Conservation (phyloP, 1,140 invertebrate genomes). For the Cepaea nemoralis region DNA sequence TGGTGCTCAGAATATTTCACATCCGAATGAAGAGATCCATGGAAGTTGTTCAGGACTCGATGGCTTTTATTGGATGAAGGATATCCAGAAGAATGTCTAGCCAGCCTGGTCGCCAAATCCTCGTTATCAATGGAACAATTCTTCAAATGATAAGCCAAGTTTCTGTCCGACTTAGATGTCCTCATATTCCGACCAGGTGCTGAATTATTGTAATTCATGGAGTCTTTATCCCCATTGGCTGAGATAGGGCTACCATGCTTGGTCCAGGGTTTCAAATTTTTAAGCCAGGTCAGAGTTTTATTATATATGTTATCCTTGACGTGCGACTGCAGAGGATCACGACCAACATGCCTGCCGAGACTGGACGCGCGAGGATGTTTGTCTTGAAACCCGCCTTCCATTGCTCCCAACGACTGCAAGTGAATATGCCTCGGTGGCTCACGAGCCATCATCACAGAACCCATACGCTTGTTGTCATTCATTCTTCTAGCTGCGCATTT, state of each 20-base stretch:
- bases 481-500: too few species aligned
- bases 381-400: neutral
- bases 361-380: neutral
- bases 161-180: conserved; percentile 34
- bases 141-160: conserved; percentile 21
- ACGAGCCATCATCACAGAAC: neutral
- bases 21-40: neutral
- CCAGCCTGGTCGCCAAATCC: neutral
- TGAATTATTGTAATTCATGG: neutral
- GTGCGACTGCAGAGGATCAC: neutral
- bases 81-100: neutral
- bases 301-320: conserved; percentile 50
- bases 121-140: neutral
- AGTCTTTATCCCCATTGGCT: conserved; percentile 5
- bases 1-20: neutral
- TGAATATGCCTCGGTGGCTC: neutral
- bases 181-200: neutral
- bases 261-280: conserved; percentile 45
- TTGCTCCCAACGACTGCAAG: neutral
- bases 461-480: conserved; percentile 14
- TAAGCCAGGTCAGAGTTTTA: conserved; percentile 52
- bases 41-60: neutral
- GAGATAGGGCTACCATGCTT: conserved; percentile 34
- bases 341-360: neutral
- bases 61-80: neutral